Evolutionary conservation across 1,140 invertebrate species (phyloP).

Genomic region (Idris sp.): DNA sequence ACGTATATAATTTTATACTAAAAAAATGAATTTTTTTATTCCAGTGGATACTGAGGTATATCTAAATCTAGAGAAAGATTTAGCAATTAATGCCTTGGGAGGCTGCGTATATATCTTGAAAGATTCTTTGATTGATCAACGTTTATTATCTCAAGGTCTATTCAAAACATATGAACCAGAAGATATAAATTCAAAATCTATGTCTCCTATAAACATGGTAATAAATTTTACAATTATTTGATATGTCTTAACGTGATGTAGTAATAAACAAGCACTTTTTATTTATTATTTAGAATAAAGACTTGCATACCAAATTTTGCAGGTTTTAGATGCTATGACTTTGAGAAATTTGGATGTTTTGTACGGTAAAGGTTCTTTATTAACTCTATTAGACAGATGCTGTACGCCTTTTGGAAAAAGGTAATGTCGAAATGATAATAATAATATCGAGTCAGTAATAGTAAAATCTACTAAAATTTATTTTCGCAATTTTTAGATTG

Average conservation of each 20-base stretch:
- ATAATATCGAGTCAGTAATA: too few species aligned
- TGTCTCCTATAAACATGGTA: too few species aligned
- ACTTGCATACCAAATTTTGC: too few species aligned
- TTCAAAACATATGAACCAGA: conserved; percentile 91
- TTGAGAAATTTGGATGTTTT: conserved; percentile 93
- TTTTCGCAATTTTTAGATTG: conserved; percentile 78
- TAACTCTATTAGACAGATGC: conserved; percentile 91
- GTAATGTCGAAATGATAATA: conserved; percentile 72
- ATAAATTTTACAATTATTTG: too few species aligned
- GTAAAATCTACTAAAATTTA: too few species aligned
- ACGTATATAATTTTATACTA: too few species aligned
- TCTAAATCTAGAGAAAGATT: conserved; percentile 81
- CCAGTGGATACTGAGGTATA: conserved; percentile 86
- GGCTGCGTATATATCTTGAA: conserved; percentile 91
- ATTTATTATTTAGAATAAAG: too few species aligned
- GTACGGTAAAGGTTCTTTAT: conserved; percentile 86
- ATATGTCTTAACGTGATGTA: too few species aligned
- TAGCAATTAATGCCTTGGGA: conserved; percentile 89
- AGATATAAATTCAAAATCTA: too few species aligned
- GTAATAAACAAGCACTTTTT: too few species aligned
- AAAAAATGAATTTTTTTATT: too few species aligned
- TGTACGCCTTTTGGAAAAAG: conserved; percentile 95
- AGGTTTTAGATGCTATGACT: conserved; percentile 94
- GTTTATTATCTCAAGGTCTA: conserved; percentile 90
- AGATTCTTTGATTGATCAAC: conserved; percentile 91